A percentile compares a stretch with the other conserved stretches of the same genome.
phyloP scores from a whole-genome alignment of 2,888 invertebrate genomes.

The Agonopterix heracliana region DNA sequence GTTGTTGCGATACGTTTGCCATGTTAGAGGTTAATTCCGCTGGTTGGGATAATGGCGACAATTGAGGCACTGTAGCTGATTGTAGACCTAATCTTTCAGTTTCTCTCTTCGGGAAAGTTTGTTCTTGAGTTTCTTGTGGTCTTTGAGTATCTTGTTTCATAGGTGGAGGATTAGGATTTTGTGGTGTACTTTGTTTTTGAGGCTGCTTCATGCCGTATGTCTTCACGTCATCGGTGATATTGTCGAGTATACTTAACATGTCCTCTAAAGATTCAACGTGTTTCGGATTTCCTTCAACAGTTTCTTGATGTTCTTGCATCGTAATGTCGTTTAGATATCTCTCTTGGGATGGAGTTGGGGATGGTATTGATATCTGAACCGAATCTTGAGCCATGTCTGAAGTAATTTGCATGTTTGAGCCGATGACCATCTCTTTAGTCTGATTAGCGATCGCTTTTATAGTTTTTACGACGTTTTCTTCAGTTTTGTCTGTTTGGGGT shows the following conservation, averaged over 20 bases:
- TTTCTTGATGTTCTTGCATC: slow-evolving; percentile 74
- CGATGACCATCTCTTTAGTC: slow-evolving; percentile 73
- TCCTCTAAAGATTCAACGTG: slow-evolving; percentile 81
- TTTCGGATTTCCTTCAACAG: slow-evolving; percentile 70
- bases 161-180: slow-evolving; percentile 27
- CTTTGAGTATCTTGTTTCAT: slow-evolving; percentile 42
- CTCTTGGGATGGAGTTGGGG: slow-evolving; percentile 80
- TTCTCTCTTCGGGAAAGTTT: slow-evolving; percentile 45
- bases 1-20: slow-evolving; percentile 82
- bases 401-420: slow-evolving; percentile 73
- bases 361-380: slow-evolving; percentile 80
- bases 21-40: slow-evolving; percentile 83
- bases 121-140: slow-evolving; percentile 32
- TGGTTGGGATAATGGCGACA: slow-evolving; percentile 83
- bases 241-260: slow-evolving; percentile 82
- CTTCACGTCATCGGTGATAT: slow-evolving; percentile 66
- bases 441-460: slow-evolving; percentile 74
- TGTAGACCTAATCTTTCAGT: slow-evolving; percentile 53
- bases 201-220: slow-evolving; percentile 44
- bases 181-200: slow-evolving; percentile 26
- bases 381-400: slow-evolving; percentile 78
- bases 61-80: slow-evolving; percentile 78
- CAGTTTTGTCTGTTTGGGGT: slow-evolving; percentile 34
- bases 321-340: slow-evolving; percentile 79
- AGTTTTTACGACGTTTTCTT: slow-evolving; percentile 66